Percentiles rank a stretch among this genome's conserved stretches.
phyloP scores from a whole-genome alignment of 2,888 invertebrate genomes.

The Mayetiola destructor region DNA sequence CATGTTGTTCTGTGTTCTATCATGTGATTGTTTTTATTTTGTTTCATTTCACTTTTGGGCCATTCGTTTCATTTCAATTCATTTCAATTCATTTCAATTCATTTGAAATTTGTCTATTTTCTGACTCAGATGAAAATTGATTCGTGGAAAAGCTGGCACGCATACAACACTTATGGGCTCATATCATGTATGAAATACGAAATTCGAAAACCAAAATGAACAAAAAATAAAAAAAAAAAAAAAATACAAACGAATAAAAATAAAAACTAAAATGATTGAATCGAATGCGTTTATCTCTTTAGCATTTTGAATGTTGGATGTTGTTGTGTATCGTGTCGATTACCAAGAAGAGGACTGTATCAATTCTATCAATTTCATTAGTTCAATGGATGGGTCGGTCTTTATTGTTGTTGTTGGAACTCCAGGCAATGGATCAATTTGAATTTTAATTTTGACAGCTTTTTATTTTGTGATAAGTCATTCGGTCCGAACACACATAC shows the following conservation, averaged over 20 bases:
- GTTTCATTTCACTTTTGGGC: no score
- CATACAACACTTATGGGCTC: no score
- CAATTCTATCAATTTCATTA: not conserved
- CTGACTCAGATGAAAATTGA: constrained; percentile 8
- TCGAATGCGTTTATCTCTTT: not conserved
- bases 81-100: no score
- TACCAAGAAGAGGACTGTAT: no score
- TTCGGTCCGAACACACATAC: not conserved
- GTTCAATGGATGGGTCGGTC: not conserved
- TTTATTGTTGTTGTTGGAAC: not conserved
- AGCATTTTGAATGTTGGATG: not conserved
- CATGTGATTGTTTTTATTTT: no score
- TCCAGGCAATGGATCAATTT: constrained; percentile 7
- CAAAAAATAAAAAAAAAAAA: not conserved
- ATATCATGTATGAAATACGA: no score
- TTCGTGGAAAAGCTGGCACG: constrained; percentile 9
- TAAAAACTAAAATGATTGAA: no score
- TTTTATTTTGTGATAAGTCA: constrained; percentile 10
- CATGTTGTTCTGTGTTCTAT: no score
- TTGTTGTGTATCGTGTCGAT: no score
- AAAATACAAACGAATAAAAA: not conserved
- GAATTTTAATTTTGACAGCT: constrained; percentile 8
- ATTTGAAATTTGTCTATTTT: not conserved
- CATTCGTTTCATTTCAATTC: no score
- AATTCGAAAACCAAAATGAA: no score